Conservation (phyloP, 2,888 invertebrate species). For the Apotomis betuletana region DNA sequence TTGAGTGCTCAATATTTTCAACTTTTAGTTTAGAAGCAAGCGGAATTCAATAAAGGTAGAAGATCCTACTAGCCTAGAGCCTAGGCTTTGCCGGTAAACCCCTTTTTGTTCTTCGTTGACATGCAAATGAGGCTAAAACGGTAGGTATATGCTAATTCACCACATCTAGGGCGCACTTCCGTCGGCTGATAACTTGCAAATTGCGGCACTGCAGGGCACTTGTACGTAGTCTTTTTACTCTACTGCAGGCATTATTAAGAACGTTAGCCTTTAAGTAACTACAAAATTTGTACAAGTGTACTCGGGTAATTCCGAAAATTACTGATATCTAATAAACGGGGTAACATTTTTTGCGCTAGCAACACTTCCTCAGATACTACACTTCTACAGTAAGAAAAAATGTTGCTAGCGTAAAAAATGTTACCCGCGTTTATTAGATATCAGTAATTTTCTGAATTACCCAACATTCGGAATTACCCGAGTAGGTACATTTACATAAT, state of each 20-base stretch:
- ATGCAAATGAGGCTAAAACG: slow-evolving; percentile 32
- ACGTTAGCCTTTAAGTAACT: not conserved
- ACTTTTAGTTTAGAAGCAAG: not conserved
- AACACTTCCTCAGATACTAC: no score
- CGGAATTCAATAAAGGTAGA: not conserved
- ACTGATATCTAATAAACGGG: no score
- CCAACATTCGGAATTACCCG: no score
- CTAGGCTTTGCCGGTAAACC: slow-evolving; percentile 2
- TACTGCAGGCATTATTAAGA: slow-evolving; percentile 1
- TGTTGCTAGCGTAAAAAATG: no score
- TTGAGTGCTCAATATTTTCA: no score
- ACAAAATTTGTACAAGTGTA: no score
- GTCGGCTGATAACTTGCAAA: slow-evolving; percentile 71
- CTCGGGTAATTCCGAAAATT: no score
- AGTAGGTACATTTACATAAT: no score
- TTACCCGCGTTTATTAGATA: no score
- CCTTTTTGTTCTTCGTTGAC: slow-evolving; percentile 17
- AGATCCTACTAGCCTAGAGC: not conserved
- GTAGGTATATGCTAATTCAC: slow-evolving; percentile 59
- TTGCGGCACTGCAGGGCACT: slow-evolving; percentile 52
- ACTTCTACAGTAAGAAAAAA: no score
- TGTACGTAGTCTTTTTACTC: slow-evolving; percentile 1
- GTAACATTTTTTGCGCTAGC: no score
- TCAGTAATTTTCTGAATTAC: no score
- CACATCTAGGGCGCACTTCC: slow-evolving; percentile 73